Percentiles rank a stretch among this genome's conserved stretches.
phyloP scores from a whole-genome alignment of 2,113 vertebrate genomes.

The Boulengeromyrus knoepffleri region DNA sequence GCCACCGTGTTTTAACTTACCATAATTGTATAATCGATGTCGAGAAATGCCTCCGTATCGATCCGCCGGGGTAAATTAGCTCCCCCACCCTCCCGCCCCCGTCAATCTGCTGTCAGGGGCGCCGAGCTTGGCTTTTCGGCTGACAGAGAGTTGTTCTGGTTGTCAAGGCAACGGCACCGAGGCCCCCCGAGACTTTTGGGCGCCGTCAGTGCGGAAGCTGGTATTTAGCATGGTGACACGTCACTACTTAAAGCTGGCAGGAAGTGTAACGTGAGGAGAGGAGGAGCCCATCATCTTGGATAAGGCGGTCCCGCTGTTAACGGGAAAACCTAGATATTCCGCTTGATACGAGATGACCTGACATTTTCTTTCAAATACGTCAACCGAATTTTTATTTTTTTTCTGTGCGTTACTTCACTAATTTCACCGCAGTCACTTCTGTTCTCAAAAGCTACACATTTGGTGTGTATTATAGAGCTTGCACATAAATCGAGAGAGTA shows the following conservation, averaged over 20 bases:
- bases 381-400: background rate
- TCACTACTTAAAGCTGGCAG: background rate
- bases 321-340: background rate
- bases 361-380: background rate
- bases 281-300: background rate
- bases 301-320: background rate
- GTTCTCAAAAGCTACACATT: background rate
- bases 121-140: conserved; percentile 28
- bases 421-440: background rate
- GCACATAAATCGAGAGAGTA: background rate
- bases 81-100: background rate
- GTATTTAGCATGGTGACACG: background rate
- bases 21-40: conserved; percentile 63
- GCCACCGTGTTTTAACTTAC: conserved; percentile 44
- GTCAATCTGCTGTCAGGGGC: conserved; percentile 27
- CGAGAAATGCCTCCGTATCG: conserved; percentile 58
- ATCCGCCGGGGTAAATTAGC: conserved; percentile 36
- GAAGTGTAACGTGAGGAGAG: background rate
- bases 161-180: background rate
- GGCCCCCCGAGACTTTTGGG: background rate
- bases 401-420: background rate
- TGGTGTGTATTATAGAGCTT: background rate
- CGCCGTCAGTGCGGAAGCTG: background rate
- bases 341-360: background rate
- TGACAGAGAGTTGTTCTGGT: conserved; percentile 8